Conservation (phyloP, 2,797 vertebrate genomes). For the Clarias pachynema region DNA sequence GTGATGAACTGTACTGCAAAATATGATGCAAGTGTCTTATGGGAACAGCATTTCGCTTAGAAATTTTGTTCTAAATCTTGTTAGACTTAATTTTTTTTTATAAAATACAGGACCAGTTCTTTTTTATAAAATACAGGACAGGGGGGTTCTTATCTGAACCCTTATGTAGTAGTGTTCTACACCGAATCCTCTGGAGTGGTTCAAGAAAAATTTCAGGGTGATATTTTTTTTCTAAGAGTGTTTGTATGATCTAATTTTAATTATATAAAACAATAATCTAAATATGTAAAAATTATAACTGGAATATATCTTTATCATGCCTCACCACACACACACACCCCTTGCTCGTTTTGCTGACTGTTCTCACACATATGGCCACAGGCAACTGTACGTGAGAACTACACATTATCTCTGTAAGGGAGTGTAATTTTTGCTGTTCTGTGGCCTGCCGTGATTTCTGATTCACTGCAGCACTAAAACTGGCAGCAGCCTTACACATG, state of each 20-base stretch:
- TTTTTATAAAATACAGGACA: neutral
- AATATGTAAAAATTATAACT: neutral
- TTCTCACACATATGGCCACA: constrained; percentile 41
- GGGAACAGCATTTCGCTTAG: neutral
- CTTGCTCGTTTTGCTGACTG: constrained; percentile 16
- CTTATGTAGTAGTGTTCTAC: neutral
- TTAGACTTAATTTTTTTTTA: neutral
- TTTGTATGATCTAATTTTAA: neutral
- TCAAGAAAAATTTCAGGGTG: neutral
- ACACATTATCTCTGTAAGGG: constrained; percentile 35
- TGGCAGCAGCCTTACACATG: constrained; percentile 37
- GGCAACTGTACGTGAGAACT: constrained; percentile 29
- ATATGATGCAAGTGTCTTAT: neutral
- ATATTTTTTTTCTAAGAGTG: neutral
- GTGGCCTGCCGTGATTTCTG: constrained; percentile 39
- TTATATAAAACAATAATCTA: neutral
- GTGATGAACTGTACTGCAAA: neutral
- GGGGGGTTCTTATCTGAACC: too few species aligned
- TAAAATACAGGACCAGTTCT: neutral
- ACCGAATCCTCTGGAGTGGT: neutral
- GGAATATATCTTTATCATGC: neutral
- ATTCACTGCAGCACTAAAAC: constrained; percentile 43
- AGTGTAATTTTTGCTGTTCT: constrained; percentile 41
- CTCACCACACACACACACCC: neutral
- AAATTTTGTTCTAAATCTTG: neutral